A percentile compares a stretch with the other conserved stretches of the same genome.
phyloP scores from a whole-genome alignment of 2,113 vertebrate genomes.

The Passerina amoena region DNA sequence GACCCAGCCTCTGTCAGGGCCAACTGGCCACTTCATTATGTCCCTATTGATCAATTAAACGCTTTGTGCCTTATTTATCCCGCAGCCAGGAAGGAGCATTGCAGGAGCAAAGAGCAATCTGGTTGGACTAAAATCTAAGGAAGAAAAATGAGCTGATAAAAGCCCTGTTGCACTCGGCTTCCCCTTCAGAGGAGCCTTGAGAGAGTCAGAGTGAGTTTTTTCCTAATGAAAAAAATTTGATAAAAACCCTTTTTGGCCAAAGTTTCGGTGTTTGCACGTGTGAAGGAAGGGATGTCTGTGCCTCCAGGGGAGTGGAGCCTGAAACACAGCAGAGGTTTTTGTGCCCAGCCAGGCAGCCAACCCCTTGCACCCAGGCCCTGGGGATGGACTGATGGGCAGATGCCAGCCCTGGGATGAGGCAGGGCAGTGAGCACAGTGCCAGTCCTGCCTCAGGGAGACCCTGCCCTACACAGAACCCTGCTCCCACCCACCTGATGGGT shows the following conservation, averaged over 20 bases:
- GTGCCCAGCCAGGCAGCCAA: neutral
- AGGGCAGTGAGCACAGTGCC: rapidly evolving
- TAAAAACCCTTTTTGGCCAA: neutral
- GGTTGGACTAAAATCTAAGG: neutral
- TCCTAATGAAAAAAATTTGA: neutral
- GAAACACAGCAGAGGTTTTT: neutral
- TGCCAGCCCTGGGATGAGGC: neutral
- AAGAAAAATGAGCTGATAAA: constrained; percentile 44
- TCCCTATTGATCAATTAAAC: constrained; percentile 26
- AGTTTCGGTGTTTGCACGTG: rapidly evolving
- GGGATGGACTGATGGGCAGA: neutral
- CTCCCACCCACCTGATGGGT: neutral
- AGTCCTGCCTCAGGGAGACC: neutral
- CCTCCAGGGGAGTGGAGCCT: neutral
- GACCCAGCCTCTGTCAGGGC: neutral
- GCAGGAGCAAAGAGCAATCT: neutral
- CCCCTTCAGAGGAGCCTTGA: neutral
- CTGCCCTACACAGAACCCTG: rapidly evolving
- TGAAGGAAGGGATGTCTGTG: neutral
- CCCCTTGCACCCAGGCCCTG: rapidly evolving
- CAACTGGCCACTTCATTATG: neutral
- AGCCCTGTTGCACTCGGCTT: neutral
- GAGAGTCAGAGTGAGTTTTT: rapidly evolving
- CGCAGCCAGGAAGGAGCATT: neutral
- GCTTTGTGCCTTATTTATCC: neutral